Percentiles rank a stretch among this genome's conserved stretches.
These are phyloP conservation scores for Lipotes vexillifer DNA, from an alignment of 2,113 vertebrate species.

Conservation along the genomic window DNA sequence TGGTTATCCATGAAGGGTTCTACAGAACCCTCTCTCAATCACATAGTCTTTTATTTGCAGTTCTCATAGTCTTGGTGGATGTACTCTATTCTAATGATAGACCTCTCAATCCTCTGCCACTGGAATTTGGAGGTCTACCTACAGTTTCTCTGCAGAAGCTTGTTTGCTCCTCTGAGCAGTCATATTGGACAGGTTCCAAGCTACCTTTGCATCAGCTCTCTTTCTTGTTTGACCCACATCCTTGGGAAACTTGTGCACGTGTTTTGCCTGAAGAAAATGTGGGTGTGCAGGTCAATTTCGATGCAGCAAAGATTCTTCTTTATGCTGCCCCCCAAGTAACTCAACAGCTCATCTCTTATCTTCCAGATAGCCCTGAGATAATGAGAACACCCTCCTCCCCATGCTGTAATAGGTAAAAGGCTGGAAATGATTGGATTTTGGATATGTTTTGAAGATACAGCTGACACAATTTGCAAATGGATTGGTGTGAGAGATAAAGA, in stretches of 20 bases:
- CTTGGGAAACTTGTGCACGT: neutral
- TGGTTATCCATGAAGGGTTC: neutral
- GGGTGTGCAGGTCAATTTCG: neutral
- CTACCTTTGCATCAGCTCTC: neutral
- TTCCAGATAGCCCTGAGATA: neutral
- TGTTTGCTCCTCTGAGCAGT: neutral
- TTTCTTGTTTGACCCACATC: neutral
- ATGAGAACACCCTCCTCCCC: neutral
- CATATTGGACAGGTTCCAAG: neutral
- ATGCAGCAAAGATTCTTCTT: neutral
- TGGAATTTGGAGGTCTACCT: neutral
- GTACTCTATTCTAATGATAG: neutral
- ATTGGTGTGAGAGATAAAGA: neutral
- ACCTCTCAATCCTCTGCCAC: neutral
- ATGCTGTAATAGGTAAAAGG: neutral
- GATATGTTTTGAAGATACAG: neutral
- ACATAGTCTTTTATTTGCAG: neutral
- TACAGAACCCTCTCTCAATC: neutral
- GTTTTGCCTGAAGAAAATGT: neutral
- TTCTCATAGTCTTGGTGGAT: neutral
- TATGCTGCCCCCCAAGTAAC: neutral
- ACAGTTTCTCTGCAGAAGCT: neutral
- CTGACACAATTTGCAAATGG: neutral
- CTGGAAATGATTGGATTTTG: neutral
- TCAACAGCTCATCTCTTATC: neutral